A percentile compares a stretch with the other conserved stretches of the same genome.
Conservation (phyloP, 2,888 invertebrate genomes). For the Euproctis similis region DNA sequence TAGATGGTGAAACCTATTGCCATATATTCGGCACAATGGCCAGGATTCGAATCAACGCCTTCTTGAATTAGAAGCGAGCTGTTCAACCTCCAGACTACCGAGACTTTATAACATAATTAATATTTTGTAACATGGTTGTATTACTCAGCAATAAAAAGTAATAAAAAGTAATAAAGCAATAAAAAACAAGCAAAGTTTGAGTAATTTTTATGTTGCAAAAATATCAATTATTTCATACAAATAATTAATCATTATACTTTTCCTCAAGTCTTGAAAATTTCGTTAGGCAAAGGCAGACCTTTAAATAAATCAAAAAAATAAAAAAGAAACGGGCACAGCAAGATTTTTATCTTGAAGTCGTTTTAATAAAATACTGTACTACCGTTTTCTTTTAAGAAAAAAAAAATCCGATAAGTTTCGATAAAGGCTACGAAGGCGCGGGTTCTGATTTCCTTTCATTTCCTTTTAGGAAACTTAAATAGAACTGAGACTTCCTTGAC, state of each 20-base stretch:
- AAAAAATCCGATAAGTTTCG: constrained; percentile 68
- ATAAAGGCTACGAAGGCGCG: constrained; percentile 62
- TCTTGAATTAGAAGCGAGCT: too few relatives aligned
- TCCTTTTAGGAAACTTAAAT: constrained; percentile 75
- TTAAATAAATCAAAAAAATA: constrained; percentile 26
- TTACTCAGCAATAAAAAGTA: too few relatives aligned
- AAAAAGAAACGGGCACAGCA: too few relatives aligned
- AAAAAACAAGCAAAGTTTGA: neutral
- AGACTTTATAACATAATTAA: too few relatives aligned
- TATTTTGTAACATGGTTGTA: too few relatives aligned
- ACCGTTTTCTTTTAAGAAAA: constrained; percentile 45
- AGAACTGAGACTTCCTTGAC: constrained; percentile 71
- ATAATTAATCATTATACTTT: constrained; percentile 10
- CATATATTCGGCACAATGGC: too few relatives aligned
- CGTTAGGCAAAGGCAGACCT: constrained; percentile 9
- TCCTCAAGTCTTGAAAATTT: constrained; percentile 5
- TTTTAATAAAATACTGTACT: constrained; percentile 50
- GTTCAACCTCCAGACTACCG: too few relatives aligned
- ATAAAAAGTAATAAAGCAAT: too few relatives aligned
- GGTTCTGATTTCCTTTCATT: constrained; percentile 73
- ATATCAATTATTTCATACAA: neutral
- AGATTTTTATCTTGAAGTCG: constrained; percentile 43
- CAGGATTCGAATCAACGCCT: too few relatives aligned
- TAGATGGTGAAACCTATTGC: too few relatives aligned
- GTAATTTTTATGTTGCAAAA: neutral